Evolutionary conservation across 1,140 invertebrate genomes (phyloP), one percentile per base, ranked within the genome.

Genomic region (Lordiphosa collinella): DNA sequence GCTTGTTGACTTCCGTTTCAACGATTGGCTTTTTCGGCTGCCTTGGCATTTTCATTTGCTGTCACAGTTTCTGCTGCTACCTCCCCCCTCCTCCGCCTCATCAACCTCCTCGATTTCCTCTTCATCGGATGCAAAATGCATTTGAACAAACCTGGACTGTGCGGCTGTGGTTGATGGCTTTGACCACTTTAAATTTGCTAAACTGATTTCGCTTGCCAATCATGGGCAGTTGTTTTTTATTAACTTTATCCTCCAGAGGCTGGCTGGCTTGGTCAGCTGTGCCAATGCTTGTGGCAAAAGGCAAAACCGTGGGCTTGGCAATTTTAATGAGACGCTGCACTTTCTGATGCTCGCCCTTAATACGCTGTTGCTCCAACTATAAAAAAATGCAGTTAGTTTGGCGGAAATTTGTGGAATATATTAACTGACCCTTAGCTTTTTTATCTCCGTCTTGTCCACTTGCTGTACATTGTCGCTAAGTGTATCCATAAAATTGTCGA

Each of bases 401-500:
- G 25, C 6, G 5, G 25, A 2, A 14, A 37, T 22, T 18, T 13
- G 0, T 2, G 1, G 5, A 0, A 2, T 3, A 3, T 4, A 1
- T n/a, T 1, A 8, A 64, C 54, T 80, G 66, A 91, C 90, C 76
- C 91, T 91, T 11, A 91, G 78, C 60, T 89, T 90, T 32, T 84
- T 89, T 10, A 91, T 82, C 35, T 89, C 89, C 4, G 89, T 90
- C 69, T 92, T 91, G 71, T 92, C 91, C 5, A 89, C 57, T 38
- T 86, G 82, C 2, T 87, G 67, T 3, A 89, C 64, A 36, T 86
- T 66, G 10, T 69, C 68, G 11, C 12, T 72, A 29, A 96, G 89
- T 34, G 90, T 91, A 25, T 90, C 91, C 94, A 96, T 96, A 80
- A 92, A 96, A 10, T 91, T 91, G 72, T 96, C 95, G 18, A 96